Evolutionary conservation across 2,888 invertebrate genomes (phyloP).

Genomic region (Pterobdella sp.): DNA sequence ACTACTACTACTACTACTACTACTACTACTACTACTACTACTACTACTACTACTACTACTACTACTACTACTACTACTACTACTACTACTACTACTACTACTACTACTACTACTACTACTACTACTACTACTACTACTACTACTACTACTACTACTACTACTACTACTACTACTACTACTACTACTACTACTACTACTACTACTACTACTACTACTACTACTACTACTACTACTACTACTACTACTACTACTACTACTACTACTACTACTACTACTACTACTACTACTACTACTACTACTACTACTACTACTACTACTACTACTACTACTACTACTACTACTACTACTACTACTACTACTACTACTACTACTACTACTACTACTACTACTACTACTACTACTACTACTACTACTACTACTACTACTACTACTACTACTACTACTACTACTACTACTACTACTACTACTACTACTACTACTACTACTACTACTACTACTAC

Average conservation of each 20-base stretch:
- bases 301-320: conserved; percentile 16
- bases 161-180: conserved; percentile 16
- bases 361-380: conserved; percentile 15
- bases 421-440: conserved; percentile 16
- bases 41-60: not conserved
- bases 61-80: not conserved
- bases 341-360: conserved; percentile 16
- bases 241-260: conserved; percentile 16
- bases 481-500: conserved; percentile 16
- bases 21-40: conserved; percentile 12
- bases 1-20: conserved; percentile 17
- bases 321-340: conserved; percentile 15
- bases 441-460: conserved; percentile 15
- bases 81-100: conserved; percentile 19
- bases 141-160: conserved; percentile 16
- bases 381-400: conserved; percentile 16
- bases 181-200: conserved; percentile 16
- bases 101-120: conserved; percentile 19
- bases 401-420: conserved; percentile 16
- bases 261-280: conserved; percentile 15
- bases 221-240: conserved; percentile 16
- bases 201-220: conserved; percentile 15
- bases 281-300: conserved; percentile 15
- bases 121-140: conserved; percentile 15
- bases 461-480: conserved; percentile 16